Conservation (phyloP, 2,888 invertebrate genomes). For the Syrphus vitripennis region DNA sequence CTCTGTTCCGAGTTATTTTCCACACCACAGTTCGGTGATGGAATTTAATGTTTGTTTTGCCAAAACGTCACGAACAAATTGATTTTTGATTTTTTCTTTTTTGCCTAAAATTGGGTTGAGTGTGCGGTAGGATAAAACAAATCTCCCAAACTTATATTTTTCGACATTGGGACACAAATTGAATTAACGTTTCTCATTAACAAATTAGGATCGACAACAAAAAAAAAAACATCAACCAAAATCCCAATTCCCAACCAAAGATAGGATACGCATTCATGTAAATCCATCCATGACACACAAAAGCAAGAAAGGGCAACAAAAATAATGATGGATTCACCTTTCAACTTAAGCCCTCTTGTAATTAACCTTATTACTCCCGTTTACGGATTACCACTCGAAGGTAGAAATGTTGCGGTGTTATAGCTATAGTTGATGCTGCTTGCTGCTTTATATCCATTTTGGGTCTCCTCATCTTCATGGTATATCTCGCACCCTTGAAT, state of each 20-base stretch:
- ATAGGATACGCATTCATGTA: neutral
- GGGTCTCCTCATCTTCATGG: neutral
- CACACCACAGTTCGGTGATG: neutral
- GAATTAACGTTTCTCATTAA: conserved; percentile 55
- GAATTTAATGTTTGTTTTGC: conserved; percentile 63
- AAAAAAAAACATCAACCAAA: neutral
- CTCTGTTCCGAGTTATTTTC: neutral
- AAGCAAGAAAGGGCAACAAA: neutral
- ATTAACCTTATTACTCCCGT: conserved; percentile 70
- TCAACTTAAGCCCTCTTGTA: conserved; percentile 64
- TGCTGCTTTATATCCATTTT: conserved; percentile 9
- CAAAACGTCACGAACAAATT: conserved; percentile 70
- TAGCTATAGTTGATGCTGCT: neutral
- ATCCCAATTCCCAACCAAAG: neutral
- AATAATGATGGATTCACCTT: conserved; percentile 64
- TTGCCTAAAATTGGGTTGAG: neutral
- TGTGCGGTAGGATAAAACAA: neutral
- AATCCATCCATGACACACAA: neutral
- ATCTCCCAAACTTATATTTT: neutral
- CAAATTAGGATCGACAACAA: conserved; percentile 46
- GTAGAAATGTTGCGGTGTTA: conserved; percentile 39
- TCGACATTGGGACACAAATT: conserved; percentile 28
- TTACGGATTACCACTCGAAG: conserved; percentile 45
- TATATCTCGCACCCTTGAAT: neutral
- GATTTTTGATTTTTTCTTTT: conserved; percentile 40